Conservation (phyloP, 2,888 invertebrate species). For the Acleris cristana region DNA sequence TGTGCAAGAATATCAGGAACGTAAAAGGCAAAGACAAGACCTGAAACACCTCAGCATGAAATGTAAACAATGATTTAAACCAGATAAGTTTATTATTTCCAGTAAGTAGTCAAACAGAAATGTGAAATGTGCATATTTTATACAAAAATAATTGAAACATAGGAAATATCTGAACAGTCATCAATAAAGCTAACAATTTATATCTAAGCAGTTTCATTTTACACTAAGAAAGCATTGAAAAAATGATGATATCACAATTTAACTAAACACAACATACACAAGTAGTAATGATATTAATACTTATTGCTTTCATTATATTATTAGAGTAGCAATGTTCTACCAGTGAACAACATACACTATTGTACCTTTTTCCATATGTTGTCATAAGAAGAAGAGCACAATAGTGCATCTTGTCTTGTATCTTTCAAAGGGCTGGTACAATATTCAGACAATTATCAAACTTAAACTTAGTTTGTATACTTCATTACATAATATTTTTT, state of each 20-base stretch:
- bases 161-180: slow-evolving; percentile 63
- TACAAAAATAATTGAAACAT: slow-evolving; percentile 79
- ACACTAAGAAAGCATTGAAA: slow-evolving; percentile 67
- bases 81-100: slow-evolving; percentile 73
- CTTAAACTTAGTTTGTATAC: slow-evolving; percentile 66
- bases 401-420: background rate
- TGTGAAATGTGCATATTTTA: slow-evolving; percentile 74
- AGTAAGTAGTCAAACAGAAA: slow-evolving; percentile 73
- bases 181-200: slow-evolving; percentile 66
- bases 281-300: slow-evolving; percentile 65
- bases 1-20: slow-evolving; percentile 90
- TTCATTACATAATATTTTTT: slow-evolving; percentile 71
- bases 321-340: slow-evolving; percentile 53
- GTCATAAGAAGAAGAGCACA: background rate
- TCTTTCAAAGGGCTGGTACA: slow-evolving; percentile 52
- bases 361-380: background rate
- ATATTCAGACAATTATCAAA: slow-evolving; percentile 58
- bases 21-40: slow-evolving; percentile 88
- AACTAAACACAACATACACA: slow-evolving; percentile 75
- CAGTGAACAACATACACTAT: slow-evolving; percentile 3
- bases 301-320: slow-evolving; percentile 61
- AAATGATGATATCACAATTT: slow-evolving; percentile 78
- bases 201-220: slow-evolving; percentile 60
- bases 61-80: slow-evolving; percentile 51
- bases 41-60: slow-evolving; percentile 58